Evolutionary conservation across 2,888 invertebrate species (phyloP), one percentile per base, ranked within the genome.

Genomic region (Hecatera dysodea): DNA sequence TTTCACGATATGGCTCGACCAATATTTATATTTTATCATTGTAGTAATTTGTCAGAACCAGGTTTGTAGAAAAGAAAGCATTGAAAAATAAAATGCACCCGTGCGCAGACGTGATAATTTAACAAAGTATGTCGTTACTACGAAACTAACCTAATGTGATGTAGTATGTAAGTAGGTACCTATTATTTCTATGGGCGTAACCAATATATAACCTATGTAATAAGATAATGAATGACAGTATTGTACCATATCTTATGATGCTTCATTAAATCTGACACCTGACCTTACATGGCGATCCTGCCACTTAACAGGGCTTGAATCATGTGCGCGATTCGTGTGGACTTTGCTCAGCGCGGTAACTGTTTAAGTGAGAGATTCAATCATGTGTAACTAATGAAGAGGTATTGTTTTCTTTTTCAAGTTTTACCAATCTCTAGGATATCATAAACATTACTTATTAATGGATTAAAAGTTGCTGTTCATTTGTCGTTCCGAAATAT

Each of bases 301-400:
- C 39, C 39, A 39, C 39, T 39, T 15, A 39, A 39, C 39, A 39
- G 39, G 39, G 39, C 4, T 39, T 15, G 39, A 39, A 39, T 15
- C 39, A 39, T 36, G 60, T 33, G 33, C 60, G 29, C 46, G 48
- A 60, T 48, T 33, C 48, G n/a, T 60, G n/a, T 60, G n/a, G 24
- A 62, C 22, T 50, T 52, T 24, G 62, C 15, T 8, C 8, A 33
- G 9, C 62, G 8, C 33, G 39, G 15, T 15, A 39, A 6, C 3
- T 17, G 15, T 12, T n/a, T n/a, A n/a, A n/a, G n/a, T n/a, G n/a
- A n/a, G n/a, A n/a, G n/a, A n/a, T n/a, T n/a, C n/a, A n/a, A n/a
- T n/a, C n/a, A n/a, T n/a, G n/a, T n/a, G n/a, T n/a, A n/a, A n/a
- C n/a, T n/a, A n/a, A n/a, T n/a, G n/a, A n/a, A n/a, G n/a, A n/a